Evolutionary conservation across 2,797 vertebrate genomes (phyloP).

Genomic region (Mormyrus hasselquistii): DNA sequence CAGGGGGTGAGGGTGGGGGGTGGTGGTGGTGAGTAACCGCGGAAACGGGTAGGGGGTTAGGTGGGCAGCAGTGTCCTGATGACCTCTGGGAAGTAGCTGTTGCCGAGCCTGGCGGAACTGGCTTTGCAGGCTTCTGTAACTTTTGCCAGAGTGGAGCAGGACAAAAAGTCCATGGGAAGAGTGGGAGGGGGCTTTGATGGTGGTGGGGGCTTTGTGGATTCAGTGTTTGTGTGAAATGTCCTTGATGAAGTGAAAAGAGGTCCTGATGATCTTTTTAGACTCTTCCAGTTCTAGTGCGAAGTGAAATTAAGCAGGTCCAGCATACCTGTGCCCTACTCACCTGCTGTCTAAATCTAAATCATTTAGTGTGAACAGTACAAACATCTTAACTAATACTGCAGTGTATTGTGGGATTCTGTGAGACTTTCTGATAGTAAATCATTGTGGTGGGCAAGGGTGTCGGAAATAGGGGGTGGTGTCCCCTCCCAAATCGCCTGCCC

Average conservation of each 20-base stretch:
- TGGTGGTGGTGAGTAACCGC: not conserved
- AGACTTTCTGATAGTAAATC: not conserved
- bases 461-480: not conserved
- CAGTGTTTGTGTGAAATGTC: not conserved
- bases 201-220: not conserved
- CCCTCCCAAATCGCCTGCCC: not conserved
- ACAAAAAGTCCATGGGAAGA: not conserved
- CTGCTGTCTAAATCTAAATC: not conserved
- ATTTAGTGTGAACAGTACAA: not conserved
- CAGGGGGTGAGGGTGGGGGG: not conserved
- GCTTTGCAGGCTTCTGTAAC: not conserved
- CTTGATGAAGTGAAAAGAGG: not conserved
- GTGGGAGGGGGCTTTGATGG: not conserved
- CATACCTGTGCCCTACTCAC: not conserved
- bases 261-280: not conserved
- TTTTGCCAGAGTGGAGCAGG: not conserved
- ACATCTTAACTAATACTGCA: not conserved
- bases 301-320: not conserved
- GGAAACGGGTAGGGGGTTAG: not conserved
- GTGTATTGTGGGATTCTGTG: not conserved
- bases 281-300: not conserved
- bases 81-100: not conserved
- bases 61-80: not conserved
- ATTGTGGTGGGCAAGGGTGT: not conserved
- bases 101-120: not conserved